Percentiles rank a stretch among this genome's conserved stretches.
Conservation (phyloP, 2,797 vertebrate species). For the Sylvia borin region DNA sequence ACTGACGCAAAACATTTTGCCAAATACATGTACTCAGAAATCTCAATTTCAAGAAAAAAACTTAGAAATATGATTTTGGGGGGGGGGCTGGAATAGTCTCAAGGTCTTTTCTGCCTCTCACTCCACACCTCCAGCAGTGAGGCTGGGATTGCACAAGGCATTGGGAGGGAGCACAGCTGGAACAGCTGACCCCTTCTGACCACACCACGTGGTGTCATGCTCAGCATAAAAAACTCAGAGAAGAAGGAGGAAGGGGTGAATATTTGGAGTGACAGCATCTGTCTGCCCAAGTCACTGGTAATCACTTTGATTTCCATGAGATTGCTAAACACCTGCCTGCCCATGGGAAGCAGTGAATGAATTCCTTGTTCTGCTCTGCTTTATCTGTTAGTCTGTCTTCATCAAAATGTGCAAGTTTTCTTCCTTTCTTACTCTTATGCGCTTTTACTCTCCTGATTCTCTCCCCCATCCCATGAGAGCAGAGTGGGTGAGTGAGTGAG, state of each 20-base stretch:
- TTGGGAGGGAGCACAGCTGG: not conserved
- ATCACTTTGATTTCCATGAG: not conserved
- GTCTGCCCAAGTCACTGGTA: not conserved
- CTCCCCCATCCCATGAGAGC: not conserved
- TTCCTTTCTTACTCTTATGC: not conserved
- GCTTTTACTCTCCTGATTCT: not conserved
- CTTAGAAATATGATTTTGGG: not conserved
- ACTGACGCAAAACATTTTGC: not conserved
- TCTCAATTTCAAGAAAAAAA: not conserved
- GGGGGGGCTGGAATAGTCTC: not conserved
- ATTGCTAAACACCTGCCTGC: not conserved
- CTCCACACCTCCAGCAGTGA: fast-evolving
- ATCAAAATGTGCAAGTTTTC: not conserved
- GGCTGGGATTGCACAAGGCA: not conserved
- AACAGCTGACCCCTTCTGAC: not conserved
- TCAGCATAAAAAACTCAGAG: not conserved
- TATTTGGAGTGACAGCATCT: not conserved
- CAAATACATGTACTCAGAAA: not conserved
- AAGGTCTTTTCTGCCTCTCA: not conserved
- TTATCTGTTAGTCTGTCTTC: not conserved
- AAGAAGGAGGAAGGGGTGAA: not conserved
- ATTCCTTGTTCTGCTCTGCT: not conserved
- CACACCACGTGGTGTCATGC: fast-evolving
- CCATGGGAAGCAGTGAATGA: not conserved
- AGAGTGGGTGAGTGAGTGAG: not conserved